Base-by-base conservation (phyloP, 2,888 invertebrate genomes). In the Lochmaea capreae region DNA sequence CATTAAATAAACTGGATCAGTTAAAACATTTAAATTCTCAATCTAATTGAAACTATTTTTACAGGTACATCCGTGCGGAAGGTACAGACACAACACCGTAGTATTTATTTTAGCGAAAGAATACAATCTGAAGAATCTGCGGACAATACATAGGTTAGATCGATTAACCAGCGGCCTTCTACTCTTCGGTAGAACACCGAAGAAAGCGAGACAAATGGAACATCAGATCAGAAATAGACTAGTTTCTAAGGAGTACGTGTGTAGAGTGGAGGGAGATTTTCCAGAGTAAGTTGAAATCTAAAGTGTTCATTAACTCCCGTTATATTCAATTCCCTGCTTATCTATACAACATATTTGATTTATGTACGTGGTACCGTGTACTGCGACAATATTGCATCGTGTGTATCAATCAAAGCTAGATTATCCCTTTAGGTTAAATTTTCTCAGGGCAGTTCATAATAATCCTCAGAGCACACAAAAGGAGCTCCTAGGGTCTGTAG, bases 21-120 rank as follows among this genome's bases (percentile, higher is more conserved):
- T 61, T 61, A 3, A 22, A 16, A 39, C 11, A 8, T 43, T 10
- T 16, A 3, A 12, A n/a, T 12, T 26, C 8, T 9, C 1, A 57
- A 67, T 67, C n/a, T 39, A 5, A 59, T 9, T n/a, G 4, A 10
- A 16, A 39, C 39, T 54, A 33, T 72, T 65, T 71, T 80, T 79
- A 22, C 89, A 97, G 97, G 96, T 97, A 75, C 99, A 99, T 88
- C 98, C 99, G 3, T 99, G 99, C 87, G 99, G 99, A 76, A 92
- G 98, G 84, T 99, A 99, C 89, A 92, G 98, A 69, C 97, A 98
- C 89, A 99, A 99, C 89, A 97, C 98, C 9, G 95, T 99, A 78
- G 95, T 97, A 71, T 97, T 97, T 87, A 98, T 99, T 83, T 91
- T 99, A 84, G 97, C 97, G 81, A 97, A 97, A 88, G 98, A 99